Base-by-base conservation (phyloP, 1,140 invertebrate genomes). In the Eumaeus atala region DNA sequence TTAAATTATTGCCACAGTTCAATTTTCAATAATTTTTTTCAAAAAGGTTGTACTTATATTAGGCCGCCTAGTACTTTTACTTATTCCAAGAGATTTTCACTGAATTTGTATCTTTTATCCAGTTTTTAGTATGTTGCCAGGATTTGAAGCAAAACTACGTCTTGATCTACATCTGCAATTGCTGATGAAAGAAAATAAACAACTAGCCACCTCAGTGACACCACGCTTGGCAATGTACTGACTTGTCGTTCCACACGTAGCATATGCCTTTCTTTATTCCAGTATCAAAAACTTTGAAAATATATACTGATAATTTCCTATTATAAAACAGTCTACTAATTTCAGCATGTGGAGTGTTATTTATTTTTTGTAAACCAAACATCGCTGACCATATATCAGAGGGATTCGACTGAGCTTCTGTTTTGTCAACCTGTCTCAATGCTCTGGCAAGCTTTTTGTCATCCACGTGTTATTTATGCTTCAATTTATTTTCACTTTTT, bases 241-340 rank as follows among this genome's bases (percentile, higher is more conserved):
- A n/a, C n/a, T n/a, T 7, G 3, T 40, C 38, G n/a, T 40, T 1
- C 38, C 38, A 40, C 38, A 40, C 14, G 7, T 1, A 40, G 12
- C 38, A 40, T 1, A 12, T 14, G 3, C 11, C 38, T 14, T 14
- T 6, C 14, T 14, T 11, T 14, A 12, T 12, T 12, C 5, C 38
- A 7, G 14, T 1, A 40, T 40, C 4, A 12, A 40, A 40, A 12
- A 40, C 38, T 1, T 9, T 40, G 38, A 40, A 40, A n/a, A 12
- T 40, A 40, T 12, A 40, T 12, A n/a, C 10, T 40, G 66, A 50
- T 1, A 72, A 51, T 36, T 62, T 64, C 42, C 66, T 38, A 49
- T 68, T 73, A 60, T 77, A 77, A 28, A 74, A 80, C 48, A 74
- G 66, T 17, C 61, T 42, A n/a, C 59, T 74, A 1, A 71, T 48